These are phyloP conservation scores for Microcebus murinus DNA, from an alignment of 2,113 vertebrate species.

Conservation along the genomic window DNA sequence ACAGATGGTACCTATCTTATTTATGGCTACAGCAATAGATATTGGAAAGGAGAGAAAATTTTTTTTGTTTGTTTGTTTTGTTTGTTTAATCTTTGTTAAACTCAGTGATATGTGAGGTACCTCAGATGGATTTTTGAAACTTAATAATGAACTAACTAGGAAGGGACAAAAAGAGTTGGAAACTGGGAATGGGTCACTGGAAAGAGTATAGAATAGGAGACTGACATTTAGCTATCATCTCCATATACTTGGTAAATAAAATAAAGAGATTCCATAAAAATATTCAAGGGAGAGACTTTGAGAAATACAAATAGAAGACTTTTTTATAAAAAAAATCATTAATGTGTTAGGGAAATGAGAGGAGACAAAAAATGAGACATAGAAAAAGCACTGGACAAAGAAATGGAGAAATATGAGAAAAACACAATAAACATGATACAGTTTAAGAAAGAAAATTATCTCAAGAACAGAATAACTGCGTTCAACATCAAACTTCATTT, in stretches of 20 bases:
- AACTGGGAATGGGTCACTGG: background rate
- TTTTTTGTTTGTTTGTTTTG: background rate
- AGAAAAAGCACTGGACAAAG: background rate
- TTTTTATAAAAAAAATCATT: background rate
- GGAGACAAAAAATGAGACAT: background rate
- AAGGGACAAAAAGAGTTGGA: background rate
- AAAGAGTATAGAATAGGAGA: background rate
- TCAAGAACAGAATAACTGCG: background rate
- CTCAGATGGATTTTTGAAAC: background rate
- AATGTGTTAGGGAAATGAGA: background rate
- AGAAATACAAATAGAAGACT: background rate
- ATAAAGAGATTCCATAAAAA: background rate
- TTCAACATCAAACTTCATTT: background rate
- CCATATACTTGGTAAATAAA: background rate
- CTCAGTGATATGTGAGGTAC: background rate
- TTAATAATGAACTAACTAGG: background rate
- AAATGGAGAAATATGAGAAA: background rate
- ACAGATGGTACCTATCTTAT: background rate
- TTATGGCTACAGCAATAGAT: background rate
- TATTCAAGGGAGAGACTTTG: background rate
- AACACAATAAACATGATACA: background rate
- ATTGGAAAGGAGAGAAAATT: background rate
- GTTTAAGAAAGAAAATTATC: background rate
- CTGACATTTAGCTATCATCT: background rate
- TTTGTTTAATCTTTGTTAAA: too few relatives aligned